Evolutionary conservation across 2,113 vertebrate genomes (phyloP).

Genomic region (Laticauda laticaudata): DNA sequence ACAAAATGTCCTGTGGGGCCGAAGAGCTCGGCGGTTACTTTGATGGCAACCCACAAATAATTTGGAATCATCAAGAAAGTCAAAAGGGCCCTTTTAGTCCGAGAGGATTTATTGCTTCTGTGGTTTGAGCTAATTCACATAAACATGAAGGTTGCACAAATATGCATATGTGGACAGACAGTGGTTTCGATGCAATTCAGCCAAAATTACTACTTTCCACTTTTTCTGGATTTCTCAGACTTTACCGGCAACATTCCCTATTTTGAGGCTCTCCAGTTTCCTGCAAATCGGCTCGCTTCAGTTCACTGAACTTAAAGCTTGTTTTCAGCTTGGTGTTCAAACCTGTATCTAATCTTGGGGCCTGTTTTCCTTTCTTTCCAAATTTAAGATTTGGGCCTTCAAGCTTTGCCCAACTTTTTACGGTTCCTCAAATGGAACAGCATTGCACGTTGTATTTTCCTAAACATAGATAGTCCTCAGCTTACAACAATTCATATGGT

Average conservation of each 20-base stretch:
- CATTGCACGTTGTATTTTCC: background rate
- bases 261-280: background rate
- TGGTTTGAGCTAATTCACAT: no score
- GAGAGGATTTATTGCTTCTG: background rate
- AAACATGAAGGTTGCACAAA: background rate
- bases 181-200: background rate
- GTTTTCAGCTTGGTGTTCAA: background rate
- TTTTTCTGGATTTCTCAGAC: background rate
- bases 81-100: background rate
- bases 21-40: background rate
- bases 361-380: background rate
- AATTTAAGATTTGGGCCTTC: background rate
- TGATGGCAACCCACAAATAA: background rate
- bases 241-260: background rate
- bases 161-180: background rate
- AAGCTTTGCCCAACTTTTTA: background rate
- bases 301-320: background rate
- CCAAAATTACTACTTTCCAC: background rate
- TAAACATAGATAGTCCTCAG: background rate
- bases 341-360: background rate
- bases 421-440: background rate
- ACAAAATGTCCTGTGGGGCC: background rate
- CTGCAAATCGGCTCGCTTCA: background rate
- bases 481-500: no score
- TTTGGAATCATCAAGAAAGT: background rate